phyloP scores from a whole-genome alignment of 2,888 invertebrate species.

The Troides aeacus region DNA sequence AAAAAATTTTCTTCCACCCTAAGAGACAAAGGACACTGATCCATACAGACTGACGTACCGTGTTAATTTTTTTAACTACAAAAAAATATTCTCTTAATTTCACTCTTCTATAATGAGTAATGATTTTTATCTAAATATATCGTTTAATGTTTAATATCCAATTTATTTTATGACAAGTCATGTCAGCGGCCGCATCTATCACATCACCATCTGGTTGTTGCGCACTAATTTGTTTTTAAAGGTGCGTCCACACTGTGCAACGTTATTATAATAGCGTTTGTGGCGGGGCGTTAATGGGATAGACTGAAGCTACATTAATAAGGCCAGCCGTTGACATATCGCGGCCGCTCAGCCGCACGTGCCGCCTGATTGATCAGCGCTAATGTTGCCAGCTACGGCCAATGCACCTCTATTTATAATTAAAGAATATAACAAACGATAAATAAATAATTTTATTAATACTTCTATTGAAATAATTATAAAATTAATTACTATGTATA shows the following conservation, averaged over 20 bases:
- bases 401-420: not conserved
- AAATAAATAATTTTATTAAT: no score
- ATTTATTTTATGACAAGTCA: not conserved
- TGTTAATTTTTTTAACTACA: no score
- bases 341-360: conserved; percentile 44
- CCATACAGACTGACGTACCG: no score
- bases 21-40: no score
- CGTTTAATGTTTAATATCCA: no score
- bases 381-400: conserved; percentile 38
- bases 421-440: not conserved
- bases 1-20: no score
- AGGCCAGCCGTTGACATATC: conserved; percentile 31
- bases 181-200: conserved; percentile 1
- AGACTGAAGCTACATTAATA: conserved; percentile 24
- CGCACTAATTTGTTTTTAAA: conserved; percentile 16
- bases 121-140: no score
- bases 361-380: conserved; percentile 52
- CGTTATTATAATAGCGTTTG: conserved; percentile 9
- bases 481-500: no score
- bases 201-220: not conserved
- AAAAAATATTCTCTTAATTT: no score
- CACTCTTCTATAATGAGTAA: no score
- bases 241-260: conserved; percentile 8
- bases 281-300: conserved; percentile 22
- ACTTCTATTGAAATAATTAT: no score